Conservation (phyloP, 2,888 invertebrate genomes). For the Nebria brevicollis region DNA sequence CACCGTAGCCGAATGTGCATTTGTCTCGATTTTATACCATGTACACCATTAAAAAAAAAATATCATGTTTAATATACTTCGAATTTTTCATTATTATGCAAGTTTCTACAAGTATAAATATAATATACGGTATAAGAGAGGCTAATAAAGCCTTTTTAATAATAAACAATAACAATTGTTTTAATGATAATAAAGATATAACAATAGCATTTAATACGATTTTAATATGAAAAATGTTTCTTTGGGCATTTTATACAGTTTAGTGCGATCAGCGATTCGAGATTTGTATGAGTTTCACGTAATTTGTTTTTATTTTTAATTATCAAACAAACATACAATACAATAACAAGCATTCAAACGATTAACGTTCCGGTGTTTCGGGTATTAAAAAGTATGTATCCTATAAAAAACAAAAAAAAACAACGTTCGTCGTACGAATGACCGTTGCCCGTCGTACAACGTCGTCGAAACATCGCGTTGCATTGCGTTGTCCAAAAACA, state of each 20-base stretch:
- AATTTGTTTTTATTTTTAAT: conserved; percentile 35
- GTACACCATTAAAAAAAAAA: conserved; percentile 61
- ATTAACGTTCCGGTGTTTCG: background rate
- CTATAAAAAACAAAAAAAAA: background rate
- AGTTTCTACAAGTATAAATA: conserved; percentile 56
- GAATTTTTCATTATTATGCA: conserved; percentile 62
- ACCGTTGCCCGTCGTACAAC: too few species aligned
- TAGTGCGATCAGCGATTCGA: conserved; percentile 50
- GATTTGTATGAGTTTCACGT: conserved; percentile 27
- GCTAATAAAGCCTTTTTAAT: conserved; percentile 55
- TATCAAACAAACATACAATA: conserved; percentile 8
- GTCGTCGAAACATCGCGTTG: too few species aligned
- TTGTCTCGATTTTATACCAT: conserved; percentile 52
- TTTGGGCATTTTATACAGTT: conserved; percentile 61
- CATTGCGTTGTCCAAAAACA: background rate
- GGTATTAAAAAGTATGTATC: background rate
- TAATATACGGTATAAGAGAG: conserved; percentile 56
- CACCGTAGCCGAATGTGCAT: conserved; percentile 25
- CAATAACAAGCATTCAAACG: conserved; percentile 8
- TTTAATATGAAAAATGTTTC: conserved; percentile 60
- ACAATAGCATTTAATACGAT: conserved; percentile 63
- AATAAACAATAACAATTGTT: conserved; percentile 61
- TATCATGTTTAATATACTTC: conserved; percentile 63
- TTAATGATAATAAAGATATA: conserved; percentile 60
- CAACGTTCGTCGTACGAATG: background rate